Percentiles rank a stretch among this genome's conserved stretches.
Evolutionary conservation across 2,113 vertebrate genomes (phyloP).

Genomic region (Forbesichthys papilliferus): DNA sequence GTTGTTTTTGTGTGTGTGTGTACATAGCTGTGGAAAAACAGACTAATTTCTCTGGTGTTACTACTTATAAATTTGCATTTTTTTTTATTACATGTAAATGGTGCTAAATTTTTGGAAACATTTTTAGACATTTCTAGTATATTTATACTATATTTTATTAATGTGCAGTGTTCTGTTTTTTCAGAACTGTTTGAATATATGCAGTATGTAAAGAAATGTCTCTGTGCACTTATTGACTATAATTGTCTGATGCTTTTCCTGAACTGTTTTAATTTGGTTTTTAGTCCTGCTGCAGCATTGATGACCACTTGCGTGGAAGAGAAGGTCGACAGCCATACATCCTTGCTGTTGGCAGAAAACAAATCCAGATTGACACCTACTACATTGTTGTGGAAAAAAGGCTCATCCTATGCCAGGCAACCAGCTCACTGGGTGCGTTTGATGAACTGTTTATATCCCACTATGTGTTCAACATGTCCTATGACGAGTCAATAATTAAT

Average conservation of each 20-base stretch:
- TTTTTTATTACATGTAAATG: too few relatives aligned
- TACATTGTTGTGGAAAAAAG: constrained; percentile 40
- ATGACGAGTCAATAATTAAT: constrained; percentile 21
- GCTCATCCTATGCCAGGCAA: constrained; percentile 36
- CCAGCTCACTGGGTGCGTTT: constrained; percentile 26
- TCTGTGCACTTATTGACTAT: background rate
- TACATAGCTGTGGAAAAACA: too few relatives aligned
- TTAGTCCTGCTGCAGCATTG: constrained; percentile 38
- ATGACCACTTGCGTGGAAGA: constrained; percentile 31
- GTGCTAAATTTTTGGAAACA: too few relatives aligned
- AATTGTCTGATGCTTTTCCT: background rate
- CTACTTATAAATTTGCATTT: too few relatives aligned
- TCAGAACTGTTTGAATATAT: too few relatives aligned
- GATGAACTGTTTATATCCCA: constrained; percentile 41
- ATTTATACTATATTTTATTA: too few relatives aligned
- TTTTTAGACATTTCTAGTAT: too few relatives aligned
- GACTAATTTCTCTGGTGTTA: too few relatives aligned
- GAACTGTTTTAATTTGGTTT: constrained; percentile 11
- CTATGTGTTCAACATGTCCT: constrained; percentile 42
- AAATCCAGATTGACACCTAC: constrained; percentile 32
- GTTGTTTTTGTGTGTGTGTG: background rate
- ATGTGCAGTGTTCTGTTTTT: too few relatives aligned
- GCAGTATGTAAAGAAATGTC: background rate
- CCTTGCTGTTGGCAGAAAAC: constrained; percentile 34
- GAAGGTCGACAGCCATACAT: constrained; percentile 40